These are phyloP conservation scores for Gambusia holbrooki DNA, from an alignment of 2,113 vertebrate species.

Conservation along the genomic window DNA sequence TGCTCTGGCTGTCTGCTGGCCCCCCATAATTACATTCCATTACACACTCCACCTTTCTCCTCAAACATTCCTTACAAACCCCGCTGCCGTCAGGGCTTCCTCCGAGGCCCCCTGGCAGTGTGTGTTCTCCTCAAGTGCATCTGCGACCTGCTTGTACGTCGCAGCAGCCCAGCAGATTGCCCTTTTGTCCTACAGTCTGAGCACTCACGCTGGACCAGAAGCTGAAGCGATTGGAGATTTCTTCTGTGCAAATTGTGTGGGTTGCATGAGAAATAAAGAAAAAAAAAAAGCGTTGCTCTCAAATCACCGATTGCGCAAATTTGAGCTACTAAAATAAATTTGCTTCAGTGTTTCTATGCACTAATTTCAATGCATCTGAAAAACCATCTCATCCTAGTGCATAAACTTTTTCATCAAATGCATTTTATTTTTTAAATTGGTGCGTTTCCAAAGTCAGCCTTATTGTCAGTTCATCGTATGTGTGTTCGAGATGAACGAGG, in stretches of 20 bases:
- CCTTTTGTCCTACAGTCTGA: background rate
- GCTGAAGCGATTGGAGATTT: background rate
- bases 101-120: conserved; percentile 39
- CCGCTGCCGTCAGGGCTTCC: conserved; percentile 58
- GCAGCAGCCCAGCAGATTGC: conserved; percentile 14
- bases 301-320: conserved; percentile 2
- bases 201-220: background rate
- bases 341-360: too few species aligned
- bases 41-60: conserved; percentile 75
- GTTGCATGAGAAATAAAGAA: conserved; percentile 8
- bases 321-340: too few species aligned
- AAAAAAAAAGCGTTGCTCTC: conserved; percentile 5
- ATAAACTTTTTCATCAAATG: too few species aligned
- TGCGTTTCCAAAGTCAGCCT: too few species aligned
- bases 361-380: too few species aligned
- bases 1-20: conserved; percentile 31
- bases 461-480: too few species aligned
- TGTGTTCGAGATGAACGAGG: too few species aligned
- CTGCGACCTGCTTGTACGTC: conserved; percentile 35
- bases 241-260: conserved; percentile 5
- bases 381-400: too few species aligned
- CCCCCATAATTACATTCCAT: conserved; percentile 74
- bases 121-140: conserved; percentile 18
- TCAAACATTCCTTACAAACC: conserved; percentile 66
- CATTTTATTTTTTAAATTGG: too few species aligned